phyloP scores from a whole-genome alignment of 2,888 invertebrate species.

The Arge pagana region DNA sequence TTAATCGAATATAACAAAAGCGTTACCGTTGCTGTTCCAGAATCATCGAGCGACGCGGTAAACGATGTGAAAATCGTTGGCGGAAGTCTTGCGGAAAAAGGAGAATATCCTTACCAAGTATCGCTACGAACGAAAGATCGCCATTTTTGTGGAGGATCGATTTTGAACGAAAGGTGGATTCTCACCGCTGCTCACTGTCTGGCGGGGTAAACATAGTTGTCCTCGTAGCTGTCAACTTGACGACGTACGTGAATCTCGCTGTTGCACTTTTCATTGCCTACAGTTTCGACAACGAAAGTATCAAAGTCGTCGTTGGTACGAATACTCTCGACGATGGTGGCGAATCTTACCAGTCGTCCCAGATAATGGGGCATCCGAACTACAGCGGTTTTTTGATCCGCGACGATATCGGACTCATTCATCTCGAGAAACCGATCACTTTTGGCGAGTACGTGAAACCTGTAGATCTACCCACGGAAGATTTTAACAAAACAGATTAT shows the following conservation, averaged over 20 bases:
- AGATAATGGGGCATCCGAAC: constrained; percentile 40
- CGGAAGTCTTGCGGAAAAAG: constrained; percentile 61
- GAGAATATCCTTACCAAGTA: constrained; percentile 62
- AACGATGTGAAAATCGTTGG: constrained; percentile 53
- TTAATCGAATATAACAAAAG: too few species aligned
- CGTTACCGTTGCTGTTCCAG: too few species aligned
- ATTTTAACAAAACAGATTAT: constrained; percentile 46
- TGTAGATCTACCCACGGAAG: constrained; percentile 39
- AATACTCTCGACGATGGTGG: constrained; percentile 49
- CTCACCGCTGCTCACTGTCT: constrained; percentile 66
- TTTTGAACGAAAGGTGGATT: constrained; percentile 62
- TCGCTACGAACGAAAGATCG: constrained; percentile 61
- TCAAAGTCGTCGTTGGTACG: constrained; percentile 47
- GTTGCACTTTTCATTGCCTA: too few species aligned
- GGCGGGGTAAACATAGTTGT: constrained; percentile 53
- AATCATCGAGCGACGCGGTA: constrained; percentile 6
- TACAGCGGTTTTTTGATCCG: constrained; percentile 46
- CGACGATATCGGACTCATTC: constrained; percentile 52
- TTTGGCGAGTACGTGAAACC: constrained; percentile 47
- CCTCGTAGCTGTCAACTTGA: background rate
- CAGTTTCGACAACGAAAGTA: constrained; percentile 46
- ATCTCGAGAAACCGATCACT: constrained; percentile 44
- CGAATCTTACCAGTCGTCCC: constrained; percentile 41
- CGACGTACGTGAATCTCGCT: background rate
- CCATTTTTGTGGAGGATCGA: constrained; percentile 67